A percentile compares a stretch with the other conserved stretches of the same genome.
These are phyloP conservation scores for Galaxea fascicularis DNA, from an alignment of 92 coral and sea anemone species.

Conservation along the genomic window DNA sequence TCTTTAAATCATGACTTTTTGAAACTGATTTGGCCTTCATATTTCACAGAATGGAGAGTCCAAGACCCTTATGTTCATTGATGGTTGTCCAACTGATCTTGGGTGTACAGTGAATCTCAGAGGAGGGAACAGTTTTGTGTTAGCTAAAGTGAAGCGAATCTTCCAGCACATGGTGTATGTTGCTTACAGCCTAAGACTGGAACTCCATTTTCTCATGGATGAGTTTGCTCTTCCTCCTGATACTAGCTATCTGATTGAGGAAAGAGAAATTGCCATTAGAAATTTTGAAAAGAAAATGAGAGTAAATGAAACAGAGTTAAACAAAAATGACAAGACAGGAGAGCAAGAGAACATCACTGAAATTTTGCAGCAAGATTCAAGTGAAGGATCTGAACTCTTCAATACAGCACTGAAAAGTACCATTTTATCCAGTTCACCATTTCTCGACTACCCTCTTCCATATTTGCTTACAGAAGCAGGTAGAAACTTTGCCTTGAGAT, in stretches of 20 bases:
- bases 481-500: conserved; percentile 70
- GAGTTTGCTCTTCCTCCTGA: conserved; percentile 92
- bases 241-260: conserved; percentile 21
- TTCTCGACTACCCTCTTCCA: conserved; percentile 86
- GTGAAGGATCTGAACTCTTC: conserved; percentile 57
- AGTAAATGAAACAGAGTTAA: background rate
- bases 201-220: conserved; percentile 89
- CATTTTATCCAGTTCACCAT: conserved; percentile 82
- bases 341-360: background rate
- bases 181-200: conserved; percentile 89
- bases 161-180: conserved; percentile 84
- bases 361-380: conserved; percentile 1
- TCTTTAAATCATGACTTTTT: background rate
- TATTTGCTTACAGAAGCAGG: conserved; percentile 87
- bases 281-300: conserved; percentile 44
- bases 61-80: conserved; percentile 91
- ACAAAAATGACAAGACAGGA: conserved; percentile 18
- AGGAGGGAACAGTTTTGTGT: conserved; percentile 88
- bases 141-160: conserved; percentile 84
- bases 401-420: conserved; percentile 69
- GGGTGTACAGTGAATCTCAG: conserved; percentile 90
- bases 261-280: conserved; percentile 11
- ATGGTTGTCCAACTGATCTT: conserved; percentile 92
- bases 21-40: background rate
- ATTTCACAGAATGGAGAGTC: conserved; percentile 79